Evolutionary conservation across 2,113 vertebrate genomes (phyloP).

Genomic region (human (Homo sapiens)): GRCh38 chr5:125949501-125950000

Average conservation of each 20-base stretch:
- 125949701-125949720: not conserved
- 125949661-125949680: not conserved
- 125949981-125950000: not conserved
- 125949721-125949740: not conserved
- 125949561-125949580: not conserved
- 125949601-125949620: not conserved
- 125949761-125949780: not conserved
- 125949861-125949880: not conserved
- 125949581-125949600: not conserved
- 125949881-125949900: conserved; percentile 3
- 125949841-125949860: not conserved
- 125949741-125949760: conserved; percentile 1
- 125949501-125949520: not conserved
- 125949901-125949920: conserved; percentile 26
- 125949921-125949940: conserved; percentile 49
- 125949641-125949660: not conserved
- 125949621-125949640: not conserved
- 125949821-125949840: conserved; percentile 14
- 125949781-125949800: conserved; percentile 17
- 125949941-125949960: not conserved
- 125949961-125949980: not conserved
- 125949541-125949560: not conserved
- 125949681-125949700: not conserved
- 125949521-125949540: not conserved
- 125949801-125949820: conserved; percentile 39